These are phyloP conservation scores for Tetrapedia diversipes DNA, from an alignment of 2,888 invertebrate species.

Conservation along the genomic window DNA sequence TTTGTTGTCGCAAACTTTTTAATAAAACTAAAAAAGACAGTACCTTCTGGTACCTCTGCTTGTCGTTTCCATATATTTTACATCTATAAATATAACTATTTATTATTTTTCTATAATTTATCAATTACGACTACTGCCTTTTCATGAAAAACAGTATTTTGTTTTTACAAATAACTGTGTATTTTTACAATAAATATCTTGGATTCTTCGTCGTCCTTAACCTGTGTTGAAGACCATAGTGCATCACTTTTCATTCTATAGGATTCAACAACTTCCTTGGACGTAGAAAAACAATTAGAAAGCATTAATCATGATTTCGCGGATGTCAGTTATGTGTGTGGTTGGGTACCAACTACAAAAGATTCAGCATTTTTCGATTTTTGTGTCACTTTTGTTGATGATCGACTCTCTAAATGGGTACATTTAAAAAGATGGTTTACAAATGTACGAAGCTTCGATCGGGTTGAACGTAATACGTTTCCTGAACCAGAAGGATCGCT, in stretches of 20 bases:
- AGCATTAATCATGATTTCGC: conserved; percentile 83
- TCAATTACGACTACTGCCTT: too few species aligned
- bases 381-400: conserved; percentile 53
- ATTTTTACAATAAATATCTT: not conserved
- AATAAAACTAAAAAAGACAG: not conserved
- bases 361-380: conserved; percentile 83
- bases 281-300: conserved; percentile 66
- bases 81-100: not conserved
- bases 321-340: conserved; percentile 85
- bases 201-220: not conserved
- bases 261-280: conserved; percentile 34
- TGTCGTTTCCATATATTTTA: conserved; percentile 5
- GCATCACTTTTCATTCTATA: conserved; percentile 25
- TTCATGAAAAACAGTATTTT: too few species aligned
- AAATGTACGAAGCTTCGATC: conserved; percentile 86
- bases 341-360: conserved; percentile 84
- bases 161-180: not conserved
- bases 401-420: conserved; percentile 82
- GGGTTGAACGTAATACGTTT: conserved; percentile 84
- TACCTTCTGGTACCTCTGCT: conserved; percentile 20
- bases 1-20: not conserved
- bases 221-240: not conserved
- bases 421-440: conserved; percentile 86
- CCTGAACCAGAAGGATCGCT: conserved; percentile 81
- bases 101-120: not conserved